Evolutionary conservation across 1,140 invertebrate species (phyloP).

Genomic region (Glossosoma conforme): DNA sequence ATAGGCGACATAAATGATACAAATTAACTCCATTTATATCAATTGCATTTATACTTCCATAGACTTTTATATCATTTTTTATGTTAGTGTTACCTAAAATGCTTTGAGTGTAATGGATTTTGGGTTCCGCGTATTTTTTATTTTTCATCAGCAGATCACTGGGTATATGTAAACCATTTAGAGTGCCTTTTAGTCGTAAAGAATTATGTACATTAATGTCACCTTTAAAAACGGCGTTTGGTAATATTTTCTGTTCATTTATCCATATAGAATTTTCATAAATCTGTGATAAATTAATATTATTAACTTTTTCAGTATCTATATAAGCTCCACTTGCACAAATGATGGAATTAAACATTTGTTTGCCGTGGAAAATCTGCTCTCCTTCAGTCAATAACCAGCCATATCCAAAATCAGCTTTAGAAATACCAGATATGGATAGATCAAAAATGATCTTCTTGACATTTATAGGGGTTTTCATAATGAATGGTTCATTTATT

Average conservation of each 20-base stretch:
- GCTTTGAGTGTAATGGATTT: background rate
- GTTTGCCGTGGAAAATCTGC: constrained; percentile 25
- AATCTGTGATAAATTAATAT: constrained; percentile 8
- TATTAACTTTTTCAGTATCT: constrained; percentile 15
- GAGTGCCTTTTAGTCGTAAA: constrained; percentile 4
- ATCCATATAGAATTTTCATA: constrained; percentile 16
- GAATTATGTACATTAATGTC: constrained; percentile 1
- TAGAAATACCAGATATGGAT: constrained; percentile 25
- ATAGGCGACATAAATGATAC: constrained; percentile 18
- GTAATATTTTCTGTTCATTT: constrained; percentile 12
- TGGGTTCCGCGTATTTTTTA: background rate
- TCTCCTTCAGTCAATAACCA: constrained; percentile 25
- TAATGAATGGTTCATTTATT: constrained; percentile 15
- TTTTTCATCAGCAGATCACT: constrained; percentile 15
- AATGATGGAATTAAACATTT: constrained; percentile 24
- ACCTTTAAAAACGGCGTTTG: constrained; percentile 9
- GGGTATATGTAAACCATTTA: constrained; percentile 11
- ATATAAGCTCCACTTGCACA: constrained; percentile 11
- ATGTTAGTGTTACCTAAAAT: constrained; percentile 20
- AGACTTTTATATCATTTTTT: constrained; percentile 29
- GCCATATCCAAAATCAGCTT: constrained; percentile 27
- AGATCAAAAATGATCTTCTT: constrained; percentile 19
- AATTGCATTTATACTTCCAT: constrained; percentile 29
- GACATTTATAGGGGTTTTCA: constrained; percentile 25
- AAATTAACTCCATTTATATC: constrained; percentile 14